Evolutionary conservation across 2,888 invertebrate species (phyloP).

Genomic region (Sicus ferrugineus): DNA sequence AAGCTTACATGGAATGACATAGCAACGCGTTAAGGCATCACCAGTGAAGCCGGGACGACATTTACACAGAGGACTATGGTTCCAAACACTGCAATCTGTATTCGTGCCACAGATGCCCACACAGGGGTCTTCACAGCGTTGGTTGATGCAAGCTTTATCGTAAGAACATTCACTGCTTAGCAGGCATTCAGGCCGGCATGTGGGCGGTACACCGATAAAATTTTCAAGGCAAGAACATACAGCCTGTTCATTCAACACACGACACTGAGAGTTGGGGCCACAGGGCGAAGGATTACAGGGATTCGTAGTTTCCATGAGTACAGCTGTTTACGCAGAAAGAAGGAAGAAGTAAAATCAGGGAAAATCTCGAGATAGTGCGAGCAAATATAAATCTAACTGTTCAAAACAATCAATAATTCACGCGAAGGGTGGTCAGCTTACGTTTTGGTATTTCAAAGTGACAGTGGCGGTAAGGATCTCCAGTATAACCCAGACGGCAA

Average conservation of each 20-base stretch:
- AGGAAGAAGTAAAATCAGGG: not conserved
- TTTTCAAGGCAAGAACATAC: slow-evolving; percentile 71
- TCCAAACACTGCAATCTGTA: slow-evolving; percentile 76
- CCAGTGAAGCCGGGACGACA: slow-evolving; percentile 76
- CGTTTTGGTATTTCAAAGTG: slow-evolving; percentile 64
- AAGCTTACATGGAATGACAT: slow-evolving; percentile 64
- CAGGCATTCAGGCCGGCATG: slow-evolving; percentile 76
- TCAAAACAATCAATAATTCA: not conserved
- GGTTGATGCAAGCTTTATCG: slow-evolving; percentile 72
- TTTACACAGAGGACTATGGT: slow-evolving; percentile 81
- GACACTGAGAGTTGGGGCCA: slow-evolving; percentile 74
- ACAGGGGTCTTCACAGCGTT: slow-evolving; percentile 74
- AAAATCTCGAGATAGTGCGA: not conserved
- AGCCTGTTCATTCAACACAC: slow-evolving; percentile 69
- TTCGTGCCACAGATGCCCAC: slow-evolving; percentile 70
- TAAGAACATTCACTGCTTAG: slow-evolving; percentile 71
- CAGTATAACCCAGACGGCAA: slow-evolving; percentile 76
- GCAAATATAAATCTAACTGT: not conserved
- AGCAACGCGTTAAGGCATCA: slow-evolving; percentile 77
- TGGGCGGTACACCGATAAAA: slow-evolving; percentile 72
- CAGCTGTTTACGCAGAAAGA: slow-evolving; percentile 41
- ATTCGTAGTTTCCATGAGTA: slow-evolving; percentile 48
- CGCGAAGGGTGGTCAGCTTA: slow-evolving; percentile 56
- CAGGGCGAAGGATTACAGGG: slow-evolving; percentile 73
- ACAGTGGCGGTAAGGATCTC: slow-evolving; percentile 83